These are phyloP conservation scores for Hirtodrosophila confusa DNA, from an alignment of 2,888 invertebrate genomes.

Conservation along the genomic window DNA sequence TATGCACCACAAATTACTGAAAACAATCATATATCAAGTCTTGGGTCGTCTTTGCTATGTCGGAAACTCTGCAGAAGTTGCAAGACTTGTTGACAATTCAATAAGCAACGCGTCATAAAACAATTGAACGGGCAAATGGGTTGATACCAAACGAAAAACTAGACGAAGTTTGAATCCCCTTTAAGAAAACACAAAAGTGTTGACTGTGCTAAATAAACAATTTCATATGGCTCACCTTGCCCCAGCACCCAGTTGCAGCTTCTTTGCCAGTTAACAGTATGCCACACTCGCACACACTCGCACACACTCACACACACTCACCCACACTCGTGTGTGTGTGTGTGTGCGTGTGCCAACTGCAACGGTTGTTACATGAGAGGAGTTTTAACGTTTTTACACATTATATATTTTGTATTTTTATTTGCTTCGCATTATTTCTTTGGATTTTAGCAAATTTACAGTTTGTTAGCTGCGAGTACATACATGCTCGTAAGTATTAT, in stretches of 20 bases:
- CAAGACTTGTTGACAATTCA: slow-evolving; percentile 63
- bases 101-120: slow-evolving; percentile 44
- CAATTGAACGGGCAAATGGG: slow-evolving; percentile 25
- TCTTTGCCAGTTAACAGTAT: slow-evolving; percentile 28
- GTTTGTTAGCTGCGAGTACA: slow-evolving; percentile 66
- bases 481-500: slow-evolving; percentile 47
- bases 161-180: neutral
- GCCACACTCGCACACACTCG: no score
- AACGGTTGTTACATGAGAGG: slow-evolving; percentile 52
- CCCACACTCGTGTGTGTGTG: slow-evolving; percentile 23
- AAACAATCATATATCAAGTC: slow-evolving; percentile 32
- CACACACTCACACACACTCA: slow-evolving; percentile 5
- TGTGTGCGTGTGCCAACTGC: slow-evolving; percentile 29
- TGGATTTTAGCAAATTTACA: slow-evolving; percentile 68
- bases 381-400: slow-evolving; percentile 15
- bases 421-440: slow-evolving; percentile 51
- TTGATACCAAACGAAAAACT: neutral
- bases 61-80: slow-evolving; percentile 36
- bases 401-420: slow-evolving; percentile 14
- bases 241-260: slow-evolving; percentile 22
- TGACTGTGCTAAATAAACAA: neutral
- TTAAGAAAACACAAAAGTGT: neutral
- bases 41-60: slow-evolving; percentile 2
- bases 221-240: slow-evolving; percentile 1
- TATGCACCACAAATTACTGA: slow-evolving; percentile 43